Base-by-base conservation (phyloP, 1,140 invertebrate species). In the Wiebesia pumilae region DNA sequence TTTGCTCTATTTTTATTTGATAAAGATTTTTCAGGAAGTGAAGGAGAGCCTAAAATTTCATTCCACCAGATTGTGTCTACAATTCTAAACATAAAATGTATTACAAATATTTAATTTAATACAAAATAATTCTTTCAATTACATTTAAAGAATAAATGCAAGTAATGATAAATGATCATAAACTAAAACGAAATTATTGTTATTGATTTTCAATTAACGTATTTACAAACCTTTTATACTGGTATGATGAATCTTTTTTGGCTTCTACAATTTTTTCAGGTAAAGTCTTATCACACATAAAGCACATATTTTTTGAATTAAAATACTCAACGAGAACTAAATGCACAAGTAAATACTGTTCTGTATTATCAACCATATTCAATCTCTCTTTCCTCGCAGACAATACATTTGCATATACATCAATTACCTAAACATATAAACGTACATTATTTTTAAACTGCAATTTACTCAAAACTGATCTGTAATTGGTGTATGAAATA, bases 291-390 rank as follows among this genome's bases (percentile, higher is more conserved):
- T 91, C 87, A 58, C 91, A 93, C 0, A 83, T 54, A 6, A 92
- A 77, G 12, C 89, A 84, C 0, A 90, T 90, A 9, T 89, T 79
- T 21, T 90, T 40, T 2, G 88, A 75, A 19, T 90, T 71, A 3
- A 93, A 87, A 87, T 89, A 90, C 87, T 93, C 92, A 0, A 92
- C 71, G 0, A 93, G 79, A 0, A 89, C 86, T 67, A 92, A 86
- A 81, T 93, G 92, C 1, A 90, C 89, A 0, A 93, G 80, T 24
- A 92, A 79, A 73, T 92, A 92, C 80, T 92, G 92, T 27, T 92
- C 89, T 19, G 88, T 86, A 43, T 90, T 92, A 43, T 92, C 90
- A 0, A 93, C 91, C 90, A 93, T 92, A 62, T 93, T 93, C 0
- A 89, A 86, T 80, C 91, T 86, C 47, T 91, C 89, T 24, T 84